Evolutionary conservation across 2,888 invertebrate species (phyloP), one percentile per base, ranked within the genome.

Genomic region (Thera britannica): DNA sequence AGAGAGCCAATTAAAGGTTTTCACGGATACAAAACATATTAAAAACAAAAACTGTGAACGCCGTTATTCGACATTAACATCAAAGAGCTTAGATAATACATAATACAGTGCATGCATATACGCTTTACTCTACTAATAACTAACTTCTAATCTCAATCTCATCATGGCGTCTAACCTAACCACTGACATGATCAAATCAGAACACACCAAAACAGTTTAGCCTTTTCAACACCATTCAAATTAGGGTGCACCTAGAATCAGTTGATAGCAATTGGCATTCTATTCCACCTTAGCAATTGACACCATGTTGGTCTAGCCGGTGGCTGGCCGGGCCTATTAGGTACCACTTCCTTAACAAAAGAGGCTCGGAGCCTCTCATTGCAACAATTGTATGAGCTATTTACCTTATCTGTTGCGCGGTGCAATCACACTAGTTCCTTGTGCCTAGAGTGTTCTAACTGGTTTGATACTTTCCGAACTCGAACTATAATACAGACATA

Each of bases 331-430:
- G 81, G 80, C 84, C 90, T 89, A 90, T 92, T 92, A 92, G 89
- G 82, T 80, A 85, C 84, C 85, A 89, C 89, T 91, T 91, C 91
- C 91, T 88, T 86, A 90, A 93, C 92, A 92, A 93, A 92, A 90
- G 92, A 86, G 88, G 90, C 88, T 84, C 78, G 79, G 83, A 85
- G 85, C 84, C 87, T 87, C 87, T 89, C 86, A 90, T 90, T 90
- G 88, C 84, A 88, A 90, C 92, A 89, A 93, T 92, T 92, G 92
- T 93, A 93, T 92, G 93, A 93, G 91, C 93, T 92, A 93, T 93
- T 93, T 93, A 90, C 93, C 93, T 93, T 93, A 93, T 92, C 92
- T 87, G 93, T 89, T 85, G 80, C 80, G 79, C 79, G 82, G 82
- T 81, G 85, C 89, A 91, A 93, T 93, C 92, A 91, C 89, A 90